Evolutionary conservation across 1,140 invertebrate species (phyloP), one percentile per base, ranked within the genome.

Genomic region (Drosophila erecta): DNA sequence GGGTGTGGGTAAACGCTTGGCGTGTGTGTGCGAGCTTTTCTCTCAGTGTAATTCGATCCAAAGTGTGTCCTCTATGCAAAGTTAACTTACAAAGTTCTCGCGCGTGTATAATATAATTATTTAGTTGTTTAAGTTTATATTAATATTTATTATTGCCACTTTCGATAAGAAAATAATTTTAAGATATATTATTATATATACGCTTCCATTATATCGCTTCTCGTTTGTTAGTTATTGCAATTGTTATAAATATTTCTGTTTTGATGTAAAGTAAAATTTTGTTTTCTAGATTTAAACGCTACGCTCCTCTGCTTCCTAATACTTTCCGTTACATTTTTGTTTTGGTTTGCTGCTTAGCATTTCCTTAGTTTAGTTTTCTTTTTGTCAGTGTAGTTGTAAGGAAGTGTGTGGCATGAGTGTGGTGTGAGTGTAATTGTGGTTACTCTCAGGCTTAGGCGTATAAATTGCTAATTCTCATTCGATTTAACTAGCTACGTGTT

Each of bases 91-190:
- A 41, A 70, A 69, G 41, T 69, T 69, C 24, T 56, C 41, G 43
- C 62, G 64, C 30, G 64, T 79, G 41, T 60, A 33, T 53, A 40
- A 49, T 83, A 61, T 56, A 60, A 55, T 74, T 83, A 58, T 70
- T 79, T 66, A 33, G 22, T 59, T 64, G 55, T 70, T 57, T 47
- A 61, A 44, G 30, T 61, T 66, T 54, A 60, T 76, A 65, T 76
- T 80, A 60, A 76, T 73, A 65, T 66, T 84, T 90, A 81, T 90
- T 90, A 90, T 86, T 90, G 79, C 86, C 81, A 90, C 69, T 81
- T 81, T 86, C 72, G 79, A 80, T 90, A 86, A 77, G 78, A 90
- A 90, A 90, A 90, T 90, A 83, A 79, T 76, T 75, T 87, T 79
- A 66, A 66, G 64, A 70, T 83, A 81, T 56, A 66, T 65, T 65